Evolutionary conservation across 2,888 invertebrate species (phyloP).

Genomic region (Synanthedon myopaeformis): DNA sequence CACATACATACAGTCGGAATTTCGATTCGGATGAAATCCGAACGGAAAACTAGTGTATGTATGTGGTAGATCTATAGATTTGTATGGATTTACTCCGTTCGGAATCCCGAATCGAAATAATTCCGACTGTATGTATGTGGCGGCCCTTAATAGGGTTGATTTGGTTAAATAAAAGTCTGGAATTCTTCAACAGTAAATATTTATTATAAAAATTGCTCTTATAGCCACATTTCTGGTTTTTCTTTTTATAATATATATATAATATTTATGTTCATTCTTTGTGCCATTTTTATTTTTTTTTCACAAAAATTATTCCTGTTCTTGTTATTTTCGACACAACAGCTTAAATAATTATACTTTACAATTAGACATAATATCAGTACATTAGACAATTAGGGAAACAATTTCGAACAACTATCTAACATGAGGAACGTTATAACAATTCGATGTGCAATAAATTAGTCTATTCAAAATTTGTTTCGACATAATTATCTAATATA

Average conservation of each 20-base stretch:
- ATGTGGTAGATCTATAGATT: too few relatives aligned
- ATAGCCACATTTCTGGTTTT: slow-evolving; percentile 63
- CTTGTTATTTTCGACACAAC: slow-evolving; percentile 69
- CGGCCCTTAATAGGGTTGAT: too few relatives aligned
- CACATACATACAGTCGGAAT: too few relatives aligned
- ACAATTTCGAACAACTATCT: slow-evolving; percentile 49
- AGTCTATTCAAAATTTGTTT: slow-evolving; percentile 48
- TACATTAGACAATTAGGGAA: slow-evolving; percentile 58
- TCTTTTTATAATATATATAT: slow-evolving; percentile 64
- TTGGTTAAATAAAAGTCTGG: slow-evolving; percentile 39
- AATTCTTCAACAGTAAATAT: slow-evolving; percentile 70
- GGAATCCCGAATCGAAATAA: too few relatives aligned
- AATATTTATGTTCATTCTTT: slow-evolving; percentile 69
- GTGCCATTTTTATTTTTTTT: slow-evolving; percentile 62
- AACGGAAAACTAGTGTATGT: too few relatives aligned
- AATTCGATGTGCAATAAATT: slow-evolving; percentile 61
- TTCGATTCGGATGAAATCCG: too few relatives aligned
- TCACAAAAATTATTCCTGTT: slow-evolving; percentile 70
- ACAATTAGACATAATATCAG: slow-evolving; percentile 49
- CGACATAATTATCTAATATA: slow-evolving; percentile 50
- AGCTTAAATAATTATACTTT: slow-evolving; percentile 69
- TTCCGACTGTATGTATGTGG: too few relatives aligned
- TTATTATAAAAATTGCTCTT: slow-evolving; percentile 72
- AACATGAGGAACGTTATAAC: slow-evolving; percentile 59
- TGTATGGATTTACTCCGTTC: too few relatives aligned